A percentile compares a stretch with the other conserved stretches of the same genome.
phyloP scores from a whole-genome alignment of 2,888 invertebrate species.

The Ecliptopera silaceata region DNA sequence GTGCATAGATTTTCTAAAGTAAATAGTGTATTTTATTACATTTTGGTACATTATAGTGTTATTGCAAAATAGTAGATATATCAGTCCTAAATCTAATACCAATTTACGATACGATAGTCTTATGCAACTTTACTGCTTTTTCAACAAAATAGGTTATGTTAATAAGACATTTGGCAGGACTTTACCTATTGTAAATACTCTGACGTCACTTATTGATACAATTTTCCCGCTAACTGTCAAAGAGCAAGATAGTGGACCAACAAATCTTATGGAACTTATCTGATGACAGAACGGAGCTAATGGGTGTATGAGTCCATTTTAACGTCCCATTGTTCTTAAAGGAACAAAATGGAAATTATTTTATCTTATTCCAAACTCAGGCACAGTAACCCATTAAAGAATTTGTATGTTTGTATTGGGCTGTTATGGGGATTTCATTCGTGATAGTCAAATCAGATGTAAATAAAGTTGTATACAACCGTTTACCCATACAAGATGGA shows the following conservation, averaged over 20 bases:
- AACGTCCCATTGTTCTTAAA: constrained; percentile 46
- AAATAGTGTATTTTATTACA: too few species aligned
- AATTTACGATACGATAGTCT: too few species aligned
- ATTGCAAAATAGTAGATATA: too few species aligned
- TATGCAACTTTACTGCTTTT: too few species aligned
- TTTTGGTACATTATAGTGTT: too few species aligned
- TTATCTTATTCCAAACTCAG: constrained; percentile 28
- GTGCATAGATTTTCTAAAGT: too few species aligned
- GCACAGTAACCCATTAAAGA: constrained; percentile 12
- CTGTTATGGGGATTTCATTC: background rate
- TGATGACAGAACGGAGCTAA: constrained; percentile 43
- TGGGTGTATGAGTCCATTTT: constrained; percentile 47
- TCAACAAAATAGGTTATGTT: too few species aligned
- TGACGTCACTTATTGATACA: constrained; percentile 12
- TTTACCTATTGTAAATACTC: background rate
- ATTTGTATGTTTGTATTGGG: constrained; percentile 4
- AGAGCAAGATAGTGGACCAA: constrained; percentile 21
- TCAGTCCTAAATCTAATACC: too few species aligned
- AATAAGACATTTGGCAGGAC: background rate
- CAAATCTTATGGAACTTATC: constrained; percentile 44
- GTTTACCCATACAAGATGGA: background rate
- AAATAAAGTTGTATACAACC: background rate
- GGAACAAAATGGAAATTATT: constrained; percentile 36
- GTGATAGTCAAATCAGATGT: background rate
- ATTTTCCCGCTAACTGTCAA: constrained; percentile 26